Percentiles rank a stretch among this genome's conserved stretches.
Conservation (phyloP, 2,113 vertebrate species). For the Xyliphius kryptos region DNA sequence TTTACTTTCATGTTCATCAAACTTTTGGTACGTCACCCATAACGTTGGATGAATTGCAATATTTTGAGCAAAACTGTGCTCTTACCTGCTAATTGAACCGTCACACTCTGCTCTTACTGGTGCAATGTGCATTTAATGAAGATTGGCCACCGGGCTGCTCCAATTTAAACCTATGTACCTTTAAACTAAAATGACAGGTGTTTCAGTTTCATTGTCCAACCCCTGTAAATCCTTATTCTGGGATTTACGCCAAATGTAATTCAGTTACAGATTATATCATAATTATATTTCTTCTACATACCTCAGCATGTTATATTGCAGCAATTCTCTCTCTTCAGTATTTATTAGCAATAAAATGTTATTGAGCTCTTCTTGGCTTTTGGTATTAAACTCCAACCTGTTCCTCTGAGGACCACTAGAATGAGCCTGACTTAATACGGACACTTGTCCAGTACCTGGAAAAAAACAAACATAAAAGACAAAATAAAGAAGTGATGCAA, state of each 20-base stretch:
- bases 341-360: constrained; percentile 61
- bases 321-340: constrained; percentile 48
- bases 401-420: constrained; percentile 55
- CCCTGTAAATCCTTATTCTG: not conserved
- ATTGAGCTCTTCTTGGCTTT: constrained; percentile 54
- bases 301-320: constrained; percentile 67
- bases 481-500: not conserved
- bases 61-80: too few relatives aligned
- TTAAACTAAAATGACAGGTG: too few relatives aligned
- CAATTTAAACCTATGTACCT: too few relatives aligned
- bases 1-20: too few relatives aligned
- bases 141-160: too few relatives aligned
- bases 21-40: too few relatives aligned
- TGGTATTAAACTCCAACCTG: constrained; percentile 71
- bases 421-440: constrained; percentile 60
- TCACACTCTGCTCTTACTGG: too few relatives aligned
- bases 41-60: too few relatives aligned
- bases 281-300: constrained; percentile 44
- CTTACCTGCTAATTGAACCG: too few relatives aligned
- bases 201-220: too few relatives aligned
- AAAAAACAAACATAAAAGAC: not conserved
- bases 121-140: too few relatives aligned
- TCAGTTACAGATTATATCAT: not conserved
- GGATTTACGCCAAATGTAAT: not conserved
- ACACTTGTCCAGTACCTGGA: constrained; percentile 61